A percentile compares a stretch with the other conserved stretches of the same genome.
phyloP scores from a whole-genome alignment of 2,888 invertebrate genomes.

The Parnassius smintheus region DNA sequence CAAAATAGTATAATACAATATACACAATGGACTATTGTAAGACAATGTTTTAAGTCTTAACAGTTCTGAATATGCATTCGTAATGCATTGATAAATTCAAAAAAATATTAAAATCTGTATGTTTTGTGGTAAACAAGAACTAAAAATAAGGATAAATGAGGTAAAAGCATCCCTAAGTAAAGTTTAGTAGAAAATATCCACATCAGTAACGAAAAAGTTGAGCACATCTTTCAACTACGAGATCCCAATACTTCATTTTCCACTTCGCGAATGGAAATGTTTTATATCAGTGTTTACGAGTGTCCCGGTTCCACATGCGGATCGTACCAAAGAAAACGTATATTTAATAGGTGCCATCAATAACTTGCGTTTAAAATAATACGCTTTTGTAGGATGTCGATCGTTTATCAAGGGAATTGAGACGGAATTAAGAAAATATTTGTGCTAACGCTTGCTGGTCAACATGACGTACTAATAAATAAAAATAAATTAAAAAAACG shows the following conservation, averaged over 20 bases:
- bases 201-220: slow-evolving; percentile 43
- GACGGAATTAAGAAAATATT: slow-evolving; percentile 70
- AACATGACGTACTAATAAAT: slow-evolving; percentile 46
- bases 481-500: slow-evolving; percentile 29
- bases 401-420: slow-evolving; percentile 49
- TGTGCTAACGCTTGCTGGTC: slow-evolving; percentile 55
- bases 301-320: slow-evolving; percentile 53
- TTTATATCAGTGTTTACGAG: slow-evolving; percentile 66
- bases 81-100: too few species aligned
- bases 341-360: slow-evolving; percentile 80
- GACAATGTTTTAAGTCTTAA: too few species aligned
- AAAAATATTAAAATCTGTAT: too few species aligned
- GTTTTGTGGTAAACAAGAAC: neutral
- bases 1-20: too few species aligned
- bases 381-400: slow-evolving; percentile 65
- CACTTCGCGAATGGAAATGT: slow-evolving; percentile 72
- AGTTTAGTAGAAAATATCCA: slow-evolving; percentile 43
- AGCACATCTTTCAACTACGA: slow-evolving; percentile 55
- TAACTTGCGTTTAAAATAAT: slow-evolving; percentile 74
- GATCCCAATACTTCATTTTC: slow-evolving; percentile 69
- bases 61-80: too few species aligned
- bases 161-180: slow-evolving; percentile 34
- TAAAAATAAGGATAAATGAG: slow-evolving; percentile 7
- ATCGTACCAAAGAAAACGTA: slow-evolving; percentile 62
- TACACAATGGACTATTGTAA: too few species aligned